Evolutionary conservation across 1,140 invertebrate genomes (phyloP), one percentile per base, ranked within the genome.

Genomic region (Sycophaga agraensis): DNA sequence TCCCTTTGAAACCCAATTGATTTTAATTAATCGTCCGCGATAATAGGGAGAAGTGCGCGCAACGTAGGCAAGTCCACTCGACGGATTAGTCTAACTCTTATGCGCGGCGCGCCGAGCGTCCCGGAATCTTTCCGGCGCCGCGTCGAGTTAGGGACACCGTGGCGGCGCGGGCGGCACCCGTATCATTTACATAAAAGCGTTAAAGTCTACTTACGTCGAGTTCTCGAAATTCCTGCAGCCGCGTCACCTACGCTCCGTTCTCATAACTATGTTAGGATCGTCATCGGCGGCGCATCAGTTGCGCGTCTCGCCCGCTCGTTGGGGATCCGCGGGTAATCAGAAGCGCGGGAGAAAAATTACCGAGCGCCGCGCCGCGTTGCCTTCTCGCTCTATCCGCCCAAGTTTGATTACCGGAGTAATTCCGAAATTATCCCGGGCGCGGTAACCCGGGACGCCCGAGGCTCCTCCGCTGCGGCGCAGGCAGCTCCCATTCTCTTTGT

Each of bases 371-470:
- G 53, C 43, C 48, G 4, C 22, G n/a, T 28, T 34, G 2, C 22
- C 50, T 2, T 26, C 12, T 46, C 4, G n/a, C 5, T 21, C 42
- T 19, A 4, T 22, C 5, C 16, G 5, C 5, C 11, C 17, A 16
- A 49, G 22, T 50, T 50, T 39, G 35, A 59, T 59, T 59, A 21
- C 34, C 43, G 5, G 24, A 43, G 31, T 45, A 31, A 59, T 59
- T 51, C 21, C n/a, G 9, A 45, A 43, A 45, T 45, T 45, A 59
- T 59, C 26, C 17, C 46, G 12, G n/a, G n/a, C n/a, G 11, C n/a
- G 53, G n/a, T 9, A 22, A 43, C 11, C 28, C 3, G 7, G 3
- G 24, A 8, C 12, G 8, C 1, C 45, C 14, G 7, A 48, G 26
- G 4, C 24, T 16, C 2, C 24, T 16, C 11, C 12, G 8, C 9